Evolutionary conservation across 2,113 vertebrate species (phyloP), one percentile per base, ranked within the genome.

Genomic region (Gambusia affinis): DNA sequence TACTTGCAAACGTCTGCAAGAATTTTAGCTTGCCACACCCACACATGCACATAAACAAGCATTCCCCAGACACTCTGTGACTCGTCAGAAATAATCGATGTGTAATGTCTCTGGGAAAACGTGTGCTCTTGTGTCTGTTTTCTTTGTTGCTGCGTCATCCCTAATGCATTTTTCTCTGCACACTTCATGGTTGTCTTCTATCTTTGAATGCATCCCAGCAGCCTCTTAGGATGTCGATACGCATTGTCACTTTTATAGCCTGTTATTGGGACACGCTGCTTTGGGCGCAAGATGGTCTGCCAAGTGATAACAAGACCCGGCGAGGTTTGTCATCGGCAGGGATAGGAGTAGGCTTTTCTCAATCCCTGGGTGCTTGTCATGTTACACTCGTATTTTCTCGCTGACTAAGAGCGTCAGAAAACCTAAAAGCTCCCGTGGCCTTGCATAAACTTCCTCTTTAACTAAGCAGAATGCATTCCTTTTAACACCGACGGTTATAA

Each of bases 111-210:
- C 69, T 82, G 71, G 0, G 1, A 37, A 65, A 61, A 37, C 62
- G 65, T 74, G 80, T 7, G 66, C 15, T 4, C 73, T 62, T 66
- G 64, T 75, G 54, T 63, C 47, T 66, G 47, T 66, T 63, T 15
- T 70, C 1, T n/a, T 4, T 60, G 51, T 61, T 15, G 71, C 64
- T 78, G 76, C 75, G 81, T 80, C 84, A 80, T 83, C 73, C 82
- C 75, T 70, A 35, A 12, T 33, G 19, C 4, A 2, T 44, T 42
- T 10, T 44, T 39, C 27, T 28, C 22, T 35, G 8, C 63, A 31
- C 74, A 71, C 80, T 79, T 77, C 61, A 78, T 70, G 67, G 81
- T 70, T 73, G 37, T 69, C 85, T 84, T 82, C 73, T 64, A 61
- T 74, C 62, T 60, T 31, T 8, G 54, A 35, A 73, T 39, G 65